A percentile compares a stretch with the other conserved stretches of the same genome.
These are phyloP conservation scores for Telmatherina bonti DNA, from an alignment of 2,797 vertebrate genomes.

Conservation along the genomic window DNA sequence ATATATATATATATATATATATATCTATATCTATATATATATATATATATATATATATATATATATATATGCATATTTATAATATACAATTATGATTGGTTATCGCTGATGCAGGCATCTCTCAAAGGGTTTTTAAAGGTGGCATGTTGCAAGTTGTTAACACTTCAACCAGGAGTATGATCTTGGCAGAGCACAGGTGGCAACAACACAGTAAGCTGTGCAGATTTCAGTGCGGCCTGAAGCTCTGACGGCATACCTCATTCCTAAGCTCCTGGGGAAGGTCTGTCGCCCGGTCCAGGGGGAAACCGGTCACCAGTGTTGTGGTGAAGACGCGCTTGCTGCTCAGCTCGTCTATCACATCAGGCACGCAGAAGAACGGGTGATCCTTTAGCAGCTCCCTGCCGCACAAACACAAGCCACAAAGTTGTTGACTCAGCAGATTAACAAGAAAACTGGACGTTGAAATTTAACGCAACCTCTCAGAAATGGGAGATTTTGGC, in stretches of 20 bases:
- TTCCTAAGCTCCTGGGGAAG: conserved; percentile 93
- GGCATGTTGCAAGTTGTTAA: neutral
- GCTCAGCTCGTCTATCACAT: conserved; percentile 91
- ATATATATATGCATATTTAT: no score
- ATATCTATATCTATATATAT: no score
- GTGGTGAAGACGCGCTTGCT: conserved; percentile 91
- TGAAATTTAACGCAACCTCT: neutral
- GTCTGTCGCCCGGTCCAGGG: conserved; percentile 89
- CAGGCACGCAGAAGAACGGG: conserved; percentile 92
- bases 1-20: no score
- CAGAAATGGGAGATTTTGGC: neutral
- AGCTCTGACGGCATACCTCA: conserved; percentile 79
- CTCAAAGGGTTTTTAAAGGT: neutral
- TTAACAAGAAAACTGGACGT: neutral
- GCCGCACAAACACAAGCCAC: conserved; percentile 22
- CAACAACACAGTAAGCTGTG: neutral
- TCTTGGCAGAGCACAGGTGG: conserved; percentile 10
- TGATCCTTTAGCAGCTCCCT: conserved; percentile 92
- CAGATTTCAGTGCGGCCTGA: neutral
- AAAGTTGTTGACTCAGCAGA: neutral
- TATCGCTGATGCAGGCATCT: conserved; percentile 5
- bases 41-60: no score
- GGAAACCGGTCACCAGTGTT: conserved; percentile 90
- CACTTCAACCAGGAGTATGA: neutral
- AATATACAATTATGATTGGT: neutral